Evolutionary conservation across 1,140 invertebrate genomes (phyloP).

Genomic region (Microvelia longipes): DNA sequence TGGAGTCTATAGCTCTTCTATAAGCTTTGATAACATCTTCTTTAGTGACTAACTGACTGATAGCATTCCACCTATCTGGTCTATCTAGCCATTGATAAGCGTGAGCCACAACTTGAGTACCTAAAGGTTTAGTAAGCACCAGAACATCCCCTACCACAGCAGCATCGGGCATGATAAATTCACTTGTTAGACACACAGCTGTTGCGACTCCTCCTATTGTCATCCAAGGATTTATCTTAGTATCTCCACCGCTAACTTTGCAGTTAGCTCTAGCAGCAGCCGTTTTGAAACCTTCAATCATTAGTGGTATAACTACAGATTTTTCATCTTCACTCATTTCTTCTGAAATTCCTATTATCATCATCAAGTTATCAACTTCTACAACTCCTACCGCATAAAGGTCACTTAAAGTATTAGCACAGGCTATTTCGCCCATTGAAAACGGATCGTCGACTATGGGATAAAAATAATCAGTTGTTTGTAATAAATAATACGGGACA

Average conservation of each 20-base stretch:
- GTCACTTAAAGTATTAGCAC: slow-evolving; percentile 96
- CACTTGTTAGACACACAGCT: slow-evolving; percentile 80
- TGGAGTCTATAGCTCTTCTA: slow-evolving; percentile 88
- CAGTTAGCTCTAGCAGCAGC: slow-evolving; percentile 82
- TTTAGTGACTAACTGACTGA: slow-evolving; percentile 85
- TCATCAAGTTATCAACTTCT: slow-evolving; percentile 98
- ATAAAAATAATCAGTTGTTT: slow-evolving; percentile 98
- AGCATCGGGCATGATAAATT: slow-evolving; percentile 87
- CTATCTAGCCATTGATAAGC: slow-evolving; percentile 94
- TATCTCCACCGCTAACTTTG: slow-evolving; percentile 87
- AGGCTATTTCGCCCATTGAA: slow-evolving; percentile 94
- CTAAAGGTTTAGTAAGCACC: slow-evolving; percentile 89
- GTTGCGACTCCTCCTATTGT: slow-evolving; percentile 93
- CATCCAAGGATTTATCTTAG: slow-evolving; percentile 94
- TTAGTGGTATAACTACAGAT: slow-evolving; percentile 83
- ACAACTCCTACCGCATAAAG: slow-evolving; percentile 97
- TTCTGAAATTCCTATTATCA: slow-evolving; percentile 82
- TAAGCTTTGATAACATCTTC: slow-evolving; percentile 90
- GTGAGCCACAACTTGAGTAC: slow-evolving; percentile 87
- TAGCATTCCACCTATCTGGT: slow-evolving; percentile 86
- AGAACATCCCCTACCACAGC: slow-evolving; percentile 91
- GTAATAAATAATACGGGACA: slow-evolving; percentile 81
- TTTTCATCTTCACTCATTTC: slow-evolving; percentile 92
- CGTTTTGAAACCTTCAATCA: slow-evolving; percentile 90
- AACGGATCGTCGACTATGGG: slow-evolving; percentile 96